Conservation (phyloP, 1,140 invertebrate species). For the Euglossa dilemma region DNA sequence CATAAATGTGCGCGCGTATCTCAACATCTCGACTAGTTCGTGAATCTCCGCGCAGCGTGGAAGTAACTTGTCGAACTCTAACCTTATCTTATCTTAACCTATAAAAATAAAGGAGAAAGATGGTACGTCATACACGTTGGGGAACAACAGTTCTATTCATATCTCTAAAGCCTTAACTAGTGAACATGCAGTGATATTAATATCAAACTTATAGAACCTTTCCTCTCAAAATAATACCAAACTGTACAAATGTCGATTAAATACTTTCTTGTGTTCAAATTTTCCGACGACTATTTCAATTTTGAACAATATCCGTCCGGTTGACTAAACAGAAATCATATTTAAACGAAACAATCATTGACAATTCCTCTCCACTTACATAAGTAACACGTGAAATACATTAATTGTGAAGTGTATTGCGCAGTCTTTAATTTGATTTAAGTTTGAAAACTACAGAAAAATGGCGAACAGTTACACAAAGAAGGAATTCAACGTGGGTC, state of each 20-base stretch:
- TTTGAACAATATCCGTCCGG: neutral
- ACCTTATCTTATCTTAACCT: conserved; percentile 60
- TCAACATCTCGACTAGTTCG: conserved; percentile 25
- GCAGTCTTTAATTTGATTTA: conserved; percentile 22
- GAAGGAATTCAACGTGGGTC: conserved; percentile 76
- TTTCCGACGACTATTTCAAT: neutral
- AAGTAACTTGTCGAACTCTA: conserved; percentile 45
- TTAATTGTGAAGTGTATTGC: conserved; percentile 1
- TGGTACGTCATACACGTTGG: conserved; percentile 49
- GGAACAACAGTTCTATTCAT: conserved; percentile 41
- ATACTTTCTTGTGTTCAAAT: neutral
- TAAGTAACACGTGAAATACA: conserved; percentile 15
- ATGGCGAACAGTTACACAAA: conserved; percentile 81
- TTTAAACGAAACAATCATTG: neutral
- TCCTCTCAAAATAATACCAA: too few species aligned
- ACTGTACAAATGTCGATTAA: conserved; percentile 29
- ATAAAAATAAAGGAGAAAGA: conserved; percentile 56
- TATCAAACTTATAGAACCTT: neutral
- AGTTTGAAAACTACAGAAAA: conserved; percentile 56
- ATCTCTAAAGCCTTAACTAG: conserved; percentile 25
- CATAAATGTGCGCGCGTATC: conserved; percentile 15
- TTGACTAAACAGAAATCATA: neutral
- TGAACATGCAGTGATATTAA: conserved; percentile 33
- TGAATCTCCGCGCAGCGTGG: conserved; percentile 55
- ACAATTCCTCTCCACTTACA: neutral